Evolutionary conservation across 2,113 vertebrate species (phyloP).

Genomic region (Ahaetulla prasina): DNA sequence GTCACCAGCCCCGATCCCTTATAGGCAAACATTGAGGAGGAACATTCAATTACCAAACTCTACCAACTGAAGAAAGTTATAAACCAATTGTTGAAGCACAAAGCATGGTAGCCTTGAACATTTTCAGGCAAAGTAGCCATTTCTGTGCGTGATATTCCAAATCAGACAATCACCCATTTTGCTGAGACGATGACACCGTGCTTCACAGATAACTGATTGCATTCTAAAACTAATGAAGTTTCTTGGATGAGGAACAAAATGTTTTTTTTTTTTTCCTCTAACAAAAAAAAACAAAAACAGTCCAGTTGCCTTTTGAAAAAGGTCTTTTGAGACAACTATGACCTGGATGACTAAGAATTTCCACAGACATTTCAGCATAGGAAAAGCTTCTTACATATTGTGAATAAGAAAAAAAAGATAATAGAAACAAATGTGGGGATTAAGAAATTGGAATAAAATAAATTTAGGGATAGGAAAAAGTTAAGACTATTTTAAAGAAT

Average conservation of each 20-base stretch:
- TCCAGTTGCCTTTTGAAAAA: too few relatives aligned
- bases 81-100: neutral
- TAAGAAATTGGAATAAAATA: neutral
- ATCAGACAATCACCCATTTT: neutral
- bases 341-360: too few relatives aligned
- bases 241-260: too few relatives aligned
- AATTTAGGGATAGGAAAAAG: neutral
- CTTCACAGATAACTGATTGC: neutral
- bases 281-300: too few relatives aligned
- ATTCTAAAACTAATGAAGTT: neutral
- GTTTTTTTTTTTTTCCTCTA: too few relatives aligned
- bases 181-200: neutral
- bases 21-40: neutral
- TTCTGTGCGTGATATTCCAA: neutral
- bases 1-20: neutral
- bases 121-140: neutral
- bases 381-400: neutral
- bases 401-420: neutral
- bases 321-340: too few relatives aligned
- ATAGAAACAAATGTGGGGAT: neutral
- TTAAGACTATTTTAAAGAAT: neutral
- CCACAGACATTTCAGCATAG: neutral
- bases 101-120: neutral
- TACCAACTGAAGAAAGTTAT: neutral
- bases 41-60: neutral